A percentile compares a stretch with the other conserved stretches of the same genome.
Conservation (phyloP, 1,140 invertebrate genomes). For the Brachionus angularis region DNA sequence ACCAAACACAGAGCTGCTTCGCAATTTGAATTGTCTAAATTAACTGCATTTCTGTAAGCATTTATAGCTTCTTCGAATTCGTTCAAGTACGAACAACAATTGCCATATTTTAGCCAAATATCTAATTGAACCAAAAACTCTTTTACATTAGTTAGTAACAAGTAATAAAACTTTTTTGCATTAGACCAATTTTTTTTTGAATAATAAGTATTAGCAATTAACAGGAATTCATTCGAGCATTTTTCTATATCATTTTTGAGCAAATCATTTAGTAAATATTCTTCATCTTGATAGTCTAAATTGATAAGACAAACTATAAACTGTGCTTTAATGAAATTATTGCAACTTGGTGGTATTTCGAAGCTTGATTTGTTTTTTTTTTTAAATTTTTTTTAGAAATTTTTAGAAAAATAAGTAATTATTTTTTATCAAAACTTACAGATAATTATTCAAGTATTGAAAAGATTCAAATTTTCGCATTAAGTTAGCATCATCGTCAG, state of each 20-base stretch:
- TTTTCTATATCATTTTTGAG: slow-evolving; percentile 2
- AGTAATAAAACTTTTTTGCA: slow-evolving; percentile 14
- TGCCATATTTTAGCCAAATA: slow-evolving; percentile 39
- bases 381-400: neutral
- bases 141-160: slow-evolving; percentile 2
- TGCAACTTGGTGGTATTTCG: neutral
- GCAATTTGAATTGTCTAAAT: slow-evolving; percentile 8
- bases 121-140: slow-evolving; percentile 36
- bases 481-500: neutral
- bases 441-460: neutral
- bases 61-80: slow-evolving; percentile 40
- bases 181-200: neutral
- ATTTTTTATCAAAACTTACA: no score
- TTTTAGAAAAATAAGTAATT: no score
- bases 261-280: slow-evolving; percentile 14
- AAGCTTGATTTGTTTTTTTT: slow-evolving; percentile 3
- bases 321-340: slow-evolving; percentile 8
- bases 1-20: slow-evolving; percentile 23
- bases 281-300: slow-evolving; percentile 2
- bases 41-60: slow-evolving; percentile 32
- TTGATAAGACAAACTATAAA: slow-evolving; percentile 15
- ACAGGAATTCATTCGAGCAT: neutral
- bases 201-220: slow-evolving; percentile 24
- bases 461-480: slow-evolving; percentile 30
- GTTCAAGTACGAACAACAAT: slow-evolving; percentile 9